phyloP scores from a whole-genome alignment of 2,797 vertebrate species.

The Brachyalestes nurse region DNA sequence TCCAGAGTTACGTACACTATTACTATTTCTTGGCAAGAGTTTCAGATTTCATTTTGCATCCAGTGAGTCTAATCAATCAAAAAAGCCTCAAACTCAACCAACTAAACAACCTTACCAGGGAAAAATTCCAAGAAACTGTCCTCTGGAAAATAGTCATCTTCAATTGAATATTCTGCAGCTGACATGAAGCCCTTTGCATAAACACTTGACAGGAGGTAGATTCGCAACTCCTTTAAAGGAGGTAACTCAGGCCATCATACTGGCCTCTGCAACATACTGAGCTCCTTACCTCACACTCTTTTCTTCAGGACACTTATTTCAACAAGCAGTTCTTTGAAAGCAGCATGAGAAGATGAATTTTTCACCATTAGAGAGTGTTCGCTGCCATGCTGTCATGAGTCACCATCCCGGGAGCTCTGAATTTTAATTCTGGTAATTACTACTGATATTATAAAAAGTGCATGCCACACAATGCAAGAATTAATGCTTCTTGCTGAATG shows the following conservation, averaged over 20 bases:
- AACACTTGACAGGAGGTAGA: neutral
- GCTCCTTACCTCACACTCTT: neutral
- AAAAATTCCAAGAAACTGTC: neutral
- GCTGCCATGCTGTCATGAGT: neutral
- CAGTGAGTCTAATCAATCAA: too few species aligned
- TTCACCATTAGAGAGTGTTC: neutral
- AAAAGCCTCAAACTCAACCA: too few species aligned
- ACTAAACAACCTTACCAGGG: too few species aligned
- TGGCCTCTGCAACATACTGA: neutral
- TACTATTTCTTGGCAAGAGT: too few species aligned
- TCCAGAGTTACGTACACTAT: too few species aligned
- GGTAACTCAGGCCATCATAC: neutral
- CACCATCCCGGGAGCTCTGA: neutral
- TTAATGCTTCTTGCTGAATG: neutral
- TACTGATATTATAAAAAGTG: neutral
- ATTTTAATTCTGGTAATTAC: neutral
- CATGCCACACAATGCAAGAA: neutral
- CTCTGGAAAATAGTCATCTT: neutral
- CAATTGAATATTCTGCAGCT: neutral
- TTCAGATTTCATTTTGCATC: too few species aligned
- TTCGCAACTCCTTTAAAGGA: neutral
- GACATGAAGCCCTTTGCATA: neutral
- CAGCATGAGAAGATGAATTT: neutral
- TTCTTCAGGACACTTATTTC: neutral
- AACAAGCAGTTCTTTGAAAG: neutral